phyloP scores from a whole-genome alignment of 30 jellyfish, hydroid and myxozoan genomes.

The Aurelia sp. region DNA sequence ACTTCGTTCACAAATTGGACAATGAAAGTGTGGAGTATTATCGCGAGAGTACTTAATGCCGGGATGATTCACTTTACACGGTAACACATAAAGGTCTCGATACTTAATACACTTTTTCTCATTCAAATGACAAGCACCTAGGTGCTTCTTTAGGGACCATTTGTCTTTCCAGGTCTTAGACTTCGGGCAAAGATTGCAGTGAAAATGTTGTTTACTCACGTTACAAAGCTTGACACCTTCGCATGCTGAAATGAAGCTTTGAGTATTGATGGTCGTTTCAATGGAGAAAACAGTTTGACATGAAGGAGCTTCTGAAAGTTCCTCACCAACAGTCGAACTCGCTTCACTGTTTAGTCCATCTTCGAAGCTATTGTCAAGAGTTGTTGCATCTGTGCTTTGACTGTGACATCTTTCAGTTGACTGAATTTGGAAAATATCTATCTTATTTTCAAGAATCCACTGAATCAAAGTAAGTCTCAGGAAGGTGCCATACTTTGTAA shows the following conservation, averaged over 20 bases:
- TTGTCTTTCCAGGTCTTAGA: no score
- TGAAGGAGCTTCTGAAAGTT: background rate
- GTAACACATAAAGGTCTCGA: background rate
- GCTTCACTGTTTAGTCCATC: no score
- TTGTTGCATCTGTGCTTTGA: background rate
- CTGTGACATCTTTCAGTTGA: background rate
- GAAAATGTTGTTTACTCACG: constrained; percentile 1
- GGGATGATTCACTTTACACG: constrained; percentile 8
- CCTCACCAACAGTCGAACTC: no score
- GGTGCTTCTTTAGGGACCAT: no score
- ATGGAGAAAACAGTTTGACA: background rate
- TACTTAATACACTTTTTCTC: no score
- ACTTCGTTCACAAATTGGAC: constrained; percentile 10
- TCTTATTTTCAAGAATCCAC: constrained; percentile 10
- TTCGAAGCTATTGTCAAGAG: background rate
- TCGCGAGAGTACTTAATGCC: background rate
- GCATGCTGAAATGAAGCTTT: background rate
- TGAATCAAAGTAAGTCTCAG: background rate
- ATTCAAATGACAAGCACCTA: no score
- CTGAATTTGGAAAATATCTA: background rate
- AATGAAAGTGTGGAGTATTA: constrained; percentile 10
- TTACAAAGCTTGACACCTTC: constrained; percentile 7
- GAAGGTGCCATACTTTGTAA: background rate
- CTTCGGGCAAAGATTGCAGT: background rate
- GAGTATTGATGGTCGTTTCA: background rate